Evolutionary conservation across 2,113 vertebrate species (phyloP), one percentile per base, ranked within the genome.

Genomic region (Felis chaus): DNA sequence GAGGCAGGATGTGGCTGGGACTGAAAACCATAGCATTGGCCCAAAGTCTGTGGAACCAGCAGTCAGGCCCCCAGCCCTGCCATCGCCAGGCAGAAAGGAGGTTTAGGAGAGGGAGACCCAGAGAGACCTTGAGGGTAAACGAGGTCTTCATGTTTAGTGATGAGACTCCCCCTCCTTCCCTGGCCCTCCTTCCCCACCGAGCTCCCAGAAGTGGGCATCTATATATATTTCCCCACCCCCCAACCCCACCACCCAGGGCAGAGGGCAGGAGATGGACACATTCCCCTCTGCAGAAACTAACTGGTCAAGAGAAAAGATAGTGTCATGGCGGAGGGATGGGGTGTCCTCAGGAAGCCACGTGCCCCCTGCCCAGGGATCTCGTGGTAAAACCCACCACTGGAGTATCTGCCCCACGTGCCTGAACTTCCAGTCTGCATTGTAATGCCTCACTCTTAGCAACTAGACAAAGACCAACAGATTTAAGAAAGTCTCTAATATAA

Each of bases 1-100:
- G 53, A 2, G 5, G 61, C 18, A 81, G 36, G 3, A 10, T 0
- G 2, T 4, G 39, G 19, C 0, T 45, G 0, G 2, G 4, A 10
- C 55, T 33, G 31, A 71, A 41, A 79, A 25, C 4, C n/a, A 53
- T 0, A 4, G n/a, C 50, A 11, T 3, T 19, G 11, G 10, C 50
- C 71, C 45, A 4, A n/a, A 21, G 14, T 27, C 50, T 76, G 7
- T 0, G 11, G 6, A 7, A 50, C 11, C 25, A 53, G n/a, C 11
- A 21, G 21, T 8, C 14, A 33, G 68, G 7, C 2, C 11, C 68
- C 9, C 3, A 14, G 7, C 33, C 73, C 12, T 29, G 27, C 45
- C 19, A 19, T 3, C 50, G 3, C 73, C 66, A 61, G 65, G 82
- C 74, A 80, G 15, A 33, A 12, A 80, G 53, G 9, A 74, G 16